These are phyloP conservation scores for Diarsia rubi DNA, from an alignment of 2,888 invertebrate genomes.

Conservation along the genomic window DNA sequence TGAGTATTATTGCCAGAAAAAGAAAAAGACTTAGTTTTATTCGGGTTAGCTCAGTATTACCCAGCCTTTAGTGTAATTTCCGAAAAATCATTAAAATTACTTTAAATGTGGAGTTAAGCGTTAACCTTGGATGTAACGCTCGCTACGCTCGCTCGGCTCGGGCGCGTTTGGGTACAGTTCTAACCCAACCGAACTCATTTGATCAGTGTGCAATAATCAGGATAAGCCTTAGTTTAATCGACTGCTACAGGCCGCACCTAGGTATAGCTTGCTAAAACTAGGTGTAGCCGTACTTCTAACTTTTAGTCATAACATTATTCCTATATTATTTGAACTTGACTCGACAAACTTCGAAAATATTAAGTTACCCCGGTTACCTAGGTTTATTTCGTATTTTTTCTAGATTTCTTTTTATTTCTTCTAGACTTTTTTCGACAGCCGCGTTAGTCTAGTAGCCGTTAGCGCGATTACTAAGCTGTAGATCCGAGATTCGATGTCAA, in stretches of 20 bases:
- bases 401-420: too few species aligned
- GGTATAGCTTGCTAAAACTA: neutral
- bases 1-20: neutral
- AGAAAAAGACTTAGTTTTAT: neutral
- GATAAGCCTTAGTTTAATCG: neutral
- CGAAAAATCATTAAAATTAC: neutral
- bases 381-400: neutral
- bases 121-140: neutral
- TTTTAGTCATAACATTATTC: neutral
- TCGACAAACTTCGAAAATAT: neutral
- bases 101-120: too few species aligned
- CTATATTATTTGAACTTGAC: neutral
- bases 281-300: neutral
- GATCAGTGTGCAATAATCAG: neutral
- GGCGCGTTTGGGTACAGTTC: neutral
- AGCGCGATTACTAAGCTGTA: too few species aligned
- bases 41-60: neutral
- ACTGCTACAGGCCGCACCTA: neutral
- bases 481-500: too few species aligned
- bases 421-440: too few species aligned
- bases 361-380: neutral
- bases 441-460: too few species aligned
- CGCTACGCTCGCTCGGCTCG: neutral
- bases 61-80: neutral
- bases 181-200: neutral